Conservation (phyloP, 2,797 vertebrate species). For the Melanotaenia boesemani region DNA sequence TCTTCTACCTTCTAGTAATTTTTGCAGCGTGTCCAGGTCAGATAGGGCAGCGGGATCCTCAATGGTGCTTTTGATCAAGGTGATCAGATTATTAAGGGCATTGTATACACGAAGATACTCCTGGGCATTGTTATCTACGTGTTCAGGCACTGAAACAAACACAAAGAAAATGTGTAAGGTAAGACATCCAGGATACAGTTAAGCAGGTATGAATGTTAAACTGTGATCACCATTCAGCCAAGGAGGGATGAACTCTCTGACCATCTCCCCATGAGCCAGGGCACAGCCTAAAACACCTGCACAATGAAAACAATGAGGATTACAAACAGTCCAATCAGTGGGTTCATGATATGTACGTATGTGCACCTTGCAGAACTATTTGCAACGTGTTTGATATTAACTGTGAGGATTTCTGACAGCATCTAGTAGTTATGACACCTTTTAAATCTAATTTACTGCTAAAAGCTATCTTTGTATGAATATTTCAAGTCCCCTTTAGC, state of each 20-base stretch:
- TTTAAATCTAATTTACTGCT: too few relatives aligned
- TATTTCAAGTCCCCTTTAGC: too few relatives aligned
- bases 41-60: slow-evolving; percentile 24
- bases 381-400: too few relatives aligned
- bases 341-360: too few relatives aligned
- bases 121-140: background rate
- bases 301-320: background rate
- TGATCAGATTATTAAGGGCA: slow-evolving; percentile 24
- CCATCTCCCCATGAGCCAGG: slow-evolving; percentile 28
- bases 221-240: slow-evolving; percentile 55
- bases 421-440: too few relatives aligned
- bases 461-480: too few relatives aligned
- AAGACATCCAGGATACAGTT: background rate
- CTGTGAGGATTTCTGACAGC: too few relatives aligned
- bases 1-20: slow-evolving; percentile 44
- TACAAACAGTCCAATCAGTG: too few relatives aligned
- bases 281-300: slow-evolving; percentile 65
- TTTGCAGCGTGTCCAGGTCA: slow-evolving; percentile 45
- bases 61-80: slow-evolving; percentile 19
- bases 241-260: slow-evolving; percentile 28
- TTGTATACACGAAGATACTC: slow-evolving; percentile 41
- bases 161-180: background rate
- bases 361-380: too few relatives aligned
- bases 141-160: slow-evolving; percentile 34
- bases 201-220: background rate